Base-by-base conservation (phyloP, 2,888 invertebrate species). In the Lasioglossum leucozonium region DNA sequence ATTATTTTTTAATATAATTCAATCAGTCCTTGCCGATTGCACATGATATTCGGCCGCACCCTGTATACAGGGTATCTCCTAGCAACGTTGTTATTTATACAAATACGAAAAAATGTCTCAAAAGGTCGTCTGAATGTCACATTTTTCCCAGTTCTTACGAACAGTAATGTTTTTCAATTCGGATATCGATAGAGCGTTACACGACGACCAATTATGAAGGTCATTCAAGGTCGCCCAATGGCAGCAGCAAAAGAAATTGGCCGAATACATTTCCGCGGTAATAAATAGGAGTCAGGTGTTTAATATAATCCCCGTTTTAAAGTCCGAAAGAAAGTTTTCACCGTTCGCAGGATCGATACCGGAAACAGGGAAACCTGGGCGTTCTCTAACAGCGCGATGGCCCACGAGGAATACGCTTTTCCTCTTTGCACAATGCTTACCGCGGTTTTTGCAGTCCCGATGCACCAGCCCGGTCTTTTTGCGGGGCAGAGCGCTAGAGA, bases 381-480 rank as follows among this genome's bases (percentile, higher is more conserved):
- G 13, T 30, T 18, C 18, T 58, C 10, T 40, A 79, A 79, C 69
- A 58, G 58, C 26, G 18, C 16, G n/a, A n/a, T 18, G 62, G 16
- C 30, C 26, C 40, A 6, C 13, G 22, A n/a, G 69, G 30, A 74
- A 47, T 58, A 58, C n/a, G 26, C 4, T 30, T 55, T 30, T 10
- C 22, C 47, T 65, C 62, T 72, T 80, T 26, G 51, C 51, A n/a
- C 51, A 13, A 72, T 55, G 65, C 65, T 44, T 5, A 30, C 34
- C n/a, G 13, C 4, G 40, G 74, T 75, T 72, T 75, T 75, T 75
- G 75, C 51, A 42, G 65, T 55, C 34, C 22, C 40, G 34, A 42
- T 58, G 22, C 67, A n/a, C 42, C 10, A 42, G 11, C 4, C 4
- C 16, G 26, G 58, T 44, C 69, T 78, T 82, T 79, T 79, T 71